These are phyloP conservation scores for Gallinago undulata DNA, from an alignment of 2,113 vertebrate genomes.

Conservation along the genomic window DNA sequence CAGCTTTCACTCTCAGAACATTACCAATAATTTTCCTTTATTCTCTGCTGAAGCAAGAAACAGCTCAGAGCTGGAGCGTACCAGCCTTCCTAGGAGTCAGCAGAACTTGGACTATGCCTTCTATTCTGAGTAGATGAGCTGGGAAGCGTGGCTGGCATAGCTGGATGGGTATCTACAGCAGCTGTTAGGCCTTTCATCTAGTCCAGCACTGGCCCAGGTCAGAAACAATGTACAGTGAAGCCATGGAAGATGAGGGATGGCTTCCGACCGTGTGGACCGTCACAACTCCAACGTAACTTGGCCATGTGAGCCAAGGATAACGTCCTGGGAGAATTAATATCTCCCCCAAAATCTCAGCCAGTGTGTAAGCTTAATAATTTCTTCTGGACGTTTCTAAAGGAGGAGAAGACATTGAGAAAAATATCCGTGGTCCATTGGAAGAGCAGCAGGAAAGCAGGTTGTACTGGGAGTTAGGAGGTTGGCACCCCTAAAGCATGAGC, in stretches of 20 bases:
- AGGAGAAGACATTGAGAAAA: background rate
- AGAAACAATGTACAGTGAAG: background rate
- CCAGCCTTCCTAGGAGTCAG: background rate
- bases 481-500: background rate
- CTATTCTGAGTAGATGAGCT: background rate
- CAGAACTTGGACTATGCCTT: background rate
- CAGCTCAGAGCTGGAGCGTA: background rate
- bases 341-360: background rate
- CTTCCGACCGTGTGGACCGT: background rate
- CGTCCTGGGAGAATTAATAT: background rate
- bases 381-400: background rate
- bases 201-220: background rate
- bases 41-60: background rate
- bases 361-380: background rate
- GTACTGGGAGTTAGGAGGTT: fast-evolving
- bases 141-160: background rate
- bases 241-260: background rate
- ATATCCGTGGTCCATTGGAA: background rate
- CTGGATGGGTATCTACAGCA: background rate
- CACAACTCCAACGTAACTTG: background rate
- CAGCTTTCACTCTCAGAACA: background rate
- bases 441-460: background rate
- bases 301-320: background rate
- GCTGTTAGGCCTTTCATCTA: background rate
- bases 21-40: background rate